Conservation (phyloP, 2,113 vertebrate species). For the Balaeniceps rex region DNA sequence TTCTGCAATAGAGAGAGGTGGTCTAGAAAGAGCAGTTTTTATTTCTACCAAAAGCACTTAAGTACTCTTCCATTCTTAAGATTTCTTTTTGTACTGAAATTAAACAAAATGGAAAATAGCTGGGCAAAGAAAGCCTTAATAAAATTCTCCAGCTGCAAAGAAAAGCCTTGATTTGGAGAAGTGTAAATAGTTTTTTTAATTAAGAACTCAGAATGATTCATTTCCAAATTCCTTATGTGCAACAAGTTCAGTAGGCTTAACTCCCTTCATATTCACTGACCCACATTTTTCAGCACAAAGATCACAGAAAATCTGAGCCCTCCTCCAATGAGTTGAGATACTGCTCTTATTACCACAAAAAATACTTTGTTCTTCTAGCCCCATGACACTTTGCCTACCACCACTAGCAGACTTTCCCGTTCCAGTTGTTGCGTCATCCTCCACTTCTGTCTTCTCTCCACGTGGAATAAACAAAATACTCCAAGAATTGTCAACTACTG, state of each 20-base stretch:
- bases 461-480: not conserved
- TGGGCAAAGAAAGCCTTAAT: not conserved
- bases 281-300: not conserved
- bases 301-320: not conserved
- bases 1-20: not conserved
- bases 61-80: not conserved
- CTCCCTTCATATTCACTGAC: not conserved
- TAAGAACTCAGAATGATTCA: not conserved
- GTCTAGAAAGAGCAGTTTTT: not conserved
- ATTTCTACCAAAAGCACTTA: not conserved
- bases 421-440: not conserved
- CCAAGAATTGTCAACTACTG: not conserved
- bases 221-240: conserved; percentile 32
- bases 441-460: not conserved
- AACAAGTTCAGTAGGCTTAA: not conserved
- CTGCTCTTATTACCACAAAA: not conserved
- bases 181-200: not conserved
- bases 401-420: not conserved
- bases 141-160: not conserved
- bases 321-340: not conserved
- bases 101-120: not conserved
- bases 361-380: not conserved
- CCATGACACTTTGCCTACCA: not conserved
- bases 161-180: not conserved
- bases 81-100: not conserved